These are phyloP conservation scores for Cydia pomonella DNA, from an alignment of 1,140 invertebrate species.

Conservation along the genomic window DNA sequence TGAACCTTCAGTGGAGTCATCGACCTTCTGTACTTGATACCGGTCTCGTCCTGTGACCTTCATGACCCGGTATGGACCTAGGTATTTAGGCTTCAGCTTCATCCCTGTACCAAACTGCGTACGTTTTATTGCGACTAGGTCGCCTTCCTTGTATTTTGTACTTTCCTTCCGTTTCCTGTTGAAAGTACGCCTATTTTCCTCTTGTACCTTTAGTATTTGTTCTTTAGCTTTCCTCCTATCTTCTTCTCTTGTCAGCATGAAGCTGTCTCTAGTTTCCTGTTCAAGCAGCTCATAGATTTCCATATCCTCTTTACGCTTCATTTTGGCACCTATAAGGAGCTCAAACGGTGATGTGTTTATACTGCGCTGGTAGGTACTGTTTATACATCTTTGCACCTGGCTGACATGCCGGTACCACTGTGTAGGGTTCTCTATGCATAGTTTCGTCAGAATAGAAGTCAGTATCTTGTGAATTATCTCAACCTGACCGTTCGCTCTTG, in stretches of 20 bases:
- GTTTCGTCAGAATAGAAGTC: slow-evolving; percentile 51
- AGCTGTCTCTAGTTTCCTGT: slow-evolving; percentile 48
- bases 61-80: slow-evolving; percentile 61
- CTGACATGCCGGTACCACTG: slow-evolving; percentile 56
- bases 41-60: slow-evolving; percentile 46
- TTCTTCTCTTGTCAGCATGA: slow-evolving; percentile 41
- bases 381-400: slow-evolving; percentile 52
- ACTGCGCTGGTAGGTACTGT: slow-evolving; percentile 47
- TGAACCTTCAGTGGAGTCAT: slow-evolving; percentile 36
- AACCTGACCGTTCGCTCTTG: slow-evolving; percentile 58
- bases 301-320: slow-evolving; percentile 47
- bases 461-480: slow-evolving; percentile 55
- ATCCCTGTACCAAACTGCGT: slow-evolving; percentile 58
- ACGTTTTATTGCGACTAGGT: slow-evolving; percentile 63
- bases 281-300: slow-evolving; percentile 46
- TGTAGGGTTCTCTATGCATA: slow-evolving; percentile 47
- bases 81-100: slow-evolving; percentile 60
- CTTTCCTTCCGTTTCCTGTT: slow-evolving; percentile 50
- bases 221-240: slow-evolving; percentile 44
- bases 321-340: slow-evolving; percentile 54
- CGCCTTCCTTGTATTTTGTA: slow-evolving; percentile 47
- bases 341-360: slow-evolving; percentile 47
- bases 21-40: slow-evolving; percentile 40
- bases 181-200: slow-evolving; percentile 52
- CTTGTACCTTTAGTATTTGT: slow-evolving; percentile 57